Base-by-base conservation (phyloP, 30 jellyfish, hydroid and myxozoan species). In the Aurelia coerulea region DNA sequence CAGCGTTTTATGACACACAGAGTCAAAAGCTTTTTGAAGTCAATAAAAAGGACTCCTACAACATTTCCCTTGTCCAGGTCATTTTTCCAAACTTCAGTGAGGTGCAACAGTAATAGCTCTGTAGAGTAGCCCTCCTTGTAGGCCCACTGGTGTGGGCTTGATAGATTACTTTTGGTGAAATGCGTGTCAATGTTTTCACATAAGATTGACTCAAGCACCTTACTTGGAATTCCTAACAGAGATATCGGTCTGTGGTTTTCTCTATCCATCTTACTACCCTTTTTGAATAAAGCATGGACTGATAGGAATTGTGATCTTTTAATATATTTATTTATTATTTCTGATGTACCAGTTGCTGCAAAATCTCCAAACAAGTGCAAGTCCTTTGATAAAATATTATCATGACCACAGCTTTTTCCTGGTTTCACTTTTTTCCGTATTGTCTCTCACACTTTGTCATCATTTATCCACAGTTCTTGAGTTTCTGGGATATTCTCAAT, bases 371-470 rank as follows among this genome's bases (percentile, higher is more conserved):
- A 76, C 12, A 76, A 10, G 79, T 23, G 4, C 34, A 76, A 10
- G 79, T 76, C 86, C 39, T 78, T 78, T 6, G 67, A 34, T 5
- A 16, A 59, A 32, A 78, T 41, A 16, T 78, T 62, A 51, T 78
- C 89, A 31, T 34, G 78, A 5, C 89, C 89, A 62, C 89, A 37
- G 46, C 89, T 78, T 64, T 78, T 78, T 46, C 89, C 89, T 59
- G 83, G 39, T 39, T 78, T 59, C 66, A 62, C 68, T 1, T 75
- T 75, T 75, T 54, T 75, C 86, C 53, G 42, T 50, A 54, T 75
- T 15, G 74, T 75, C 56, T 51, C 74, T 49, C 39, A 7, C 53
- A 75, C 86, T 54, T 75, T 53, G 74, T 75, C 56, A 5, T 75
- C 74, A 75, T 8, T 19, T 68, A 58, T 12, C 35, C 56, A 6